Percentiles rank a stretch among this genome's conserved stretches.
These are phyloP conservation scores for Neocrepidodera transversa DNA, from an alignment of 2,888 invertebrate species.

Conservation along the genomic window DNA sequence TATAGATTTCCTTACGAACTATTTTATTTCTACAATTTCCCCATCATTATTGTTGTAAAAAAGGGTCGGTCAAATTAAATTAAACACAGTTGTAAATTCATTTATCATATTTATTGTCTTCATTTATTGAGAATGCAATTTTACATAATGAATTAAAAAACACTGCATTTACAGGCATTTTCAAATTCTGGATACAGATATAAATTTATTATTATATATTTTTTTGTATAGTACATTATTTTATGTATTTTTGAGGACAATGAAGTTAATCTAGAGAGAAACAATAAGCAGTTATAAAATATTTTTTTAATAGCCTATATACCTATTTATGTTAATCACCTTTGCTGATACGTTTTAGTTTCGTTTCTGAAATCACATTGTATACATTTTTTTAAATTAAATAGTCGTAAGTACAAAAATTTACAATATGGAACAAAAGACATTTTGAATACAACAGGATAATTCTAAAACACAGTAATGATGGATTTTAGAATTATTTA, in stretches of 20 bases:
- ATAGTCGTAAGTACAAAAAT: constrained; percentile 32
- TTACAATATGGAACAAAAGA: constrained; percentile 26
- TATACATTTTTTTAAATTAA: constrained; percentile 35
- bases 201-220: not conserved
- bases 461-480: too few relatives aligned
- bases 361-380: constrained; percentile 59
- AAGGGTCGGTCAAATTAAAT: too few relatives aligned
- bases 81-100: constrained; percentile 16
- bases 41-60: too few relatives aligned
- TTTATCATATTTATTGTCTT: constrained; percentile 59
- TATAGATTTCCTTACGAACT: too few relatives aligned
- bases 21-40: too few relatives aligned
- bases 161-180: constrained; percentile 28
- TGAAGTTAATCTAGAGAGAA: constrained; percentile 44
- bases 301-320: constrained; percentile 38
- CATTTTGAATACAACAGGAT: constrained; percentile 23
- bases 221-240: constrained; percentile 12
- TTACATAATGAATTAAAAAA: constrained; percentile 50
- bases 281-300: constrained; percentile 50
- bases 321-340: constrained; percentile 58
- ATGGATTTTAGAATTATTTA: constrained; percentile 47
- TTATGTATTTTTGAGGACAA: constrained; percentile 31
- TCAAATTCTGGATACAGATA: constrained; percentile 9
- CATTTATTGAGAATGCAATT: constrained; percentile 62
- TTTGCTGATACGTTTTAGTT: constrained; percentile 62